These are phyloP conservation scores for Phalacrocorax brasilianus DNA, from an alignment of 2,113 vertebrate species.

Conservation along the genomic window DNA sequence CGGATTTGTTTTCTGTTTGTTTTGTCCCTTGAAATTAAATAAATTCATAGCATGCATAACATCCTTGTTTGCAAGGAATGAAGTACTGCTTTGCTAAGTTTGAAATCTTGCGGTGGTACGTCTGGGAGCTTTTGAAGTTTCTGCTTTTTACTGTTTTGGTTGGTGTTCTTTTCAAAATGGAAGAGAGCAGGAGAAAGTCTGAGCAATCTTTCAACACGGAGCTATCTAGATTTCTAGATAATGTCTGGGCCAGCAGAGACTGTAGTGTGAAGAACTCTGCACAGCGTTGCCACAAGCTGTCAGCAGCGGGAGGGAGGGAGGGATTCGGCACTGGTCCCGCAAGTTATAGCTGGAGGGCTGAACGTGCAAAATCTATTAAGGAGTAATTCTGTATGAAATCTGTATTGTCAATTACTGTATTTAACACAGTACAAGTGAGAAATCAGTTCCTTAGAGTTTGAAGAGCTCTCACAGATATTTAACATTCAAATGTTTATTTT, in stretches of 20 bases:
- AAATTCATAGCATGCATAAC: background rate
- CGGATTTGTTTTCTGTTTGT: background rate
- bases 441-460: background rate
- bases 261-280: constrained; percentile 15
- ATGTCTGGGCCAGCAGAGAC: background rate
- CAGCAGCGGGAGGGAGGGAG: background rate
- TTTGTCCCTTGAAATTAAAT: background rate
- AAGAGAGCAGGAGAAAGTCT: background rate
- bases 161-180: background rate
- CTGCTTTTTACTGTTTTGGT: background rate
- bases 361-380: background rate
- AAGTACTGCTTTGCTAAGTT: background rate
- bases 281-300: constrained; percentile 7
- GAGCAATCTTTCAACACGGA: background rate
- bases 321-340: background rate
- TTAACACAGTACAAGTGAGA: background rate
- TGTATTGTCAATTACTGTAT: background rate
- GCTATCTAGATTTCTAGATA: constrained; percentile 48
- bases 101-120: accelerated
- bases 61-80: background rate
- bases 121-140: background rate
- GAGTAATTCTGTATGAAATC: background rate
- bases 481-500: background rate
- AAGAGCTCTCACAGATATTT: background rate
- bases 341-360: background rate